Percentiles rank a stretch among this genome's conserved stretches.
These are phyloP conservation scores for Drosophila lutescens DNA, from an alignment of 2,888 invertebrate species.

Conservation along the genomic window DNA sequence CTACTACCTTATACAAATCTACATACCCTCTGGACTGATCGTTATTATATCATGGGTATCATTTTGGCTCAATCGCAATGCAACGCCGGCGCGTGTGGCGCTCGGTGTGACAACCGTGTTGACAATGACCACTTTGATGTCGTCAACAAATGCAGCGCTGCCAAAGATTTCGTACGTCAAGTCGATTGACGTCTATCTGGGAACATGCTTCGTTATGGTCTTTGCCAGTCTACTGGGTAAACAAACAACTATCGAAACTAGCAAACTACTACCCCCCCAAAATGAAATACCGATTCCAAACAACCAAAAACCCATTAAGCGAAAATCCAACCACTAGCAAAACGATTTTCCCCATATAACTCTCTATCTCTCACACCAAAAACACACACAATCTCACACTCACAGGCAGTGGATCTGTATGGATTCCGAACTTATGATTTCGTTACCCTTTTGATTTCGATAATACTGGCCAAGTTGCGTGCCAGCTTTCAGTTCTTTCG, in stretches of 20 bases:
- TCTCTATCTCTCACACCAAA: conserved; percentile 34
- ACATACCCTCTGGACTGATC: conserved; percentile 98
- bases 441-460: conserved; percentile 32
- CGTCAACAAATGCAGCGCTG: conserved; percentile 97
- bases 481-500: conserved; percentile 26
- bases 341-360: conserved; percentile 43
- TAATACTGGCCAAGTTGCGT: conserved; percentile 16
- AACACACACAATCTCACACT: conserved; percentile 25
- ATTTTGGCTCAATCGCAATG: conserved; percentile 98
- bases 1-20: conserved; percentile 99
- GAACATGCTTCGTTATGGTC: conserved; percentile 99
- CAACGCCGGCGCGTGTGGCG: conserved; percentile 96
- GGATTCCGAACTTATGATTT: conserved; percentile 24
- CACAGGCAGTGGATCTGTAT: conserved; percentile 39
- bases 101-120: conserved; percentile 97
- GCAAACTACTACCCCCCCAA: conserved; percentile 23
- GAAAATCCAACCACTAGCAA: conserved; percentile 8
- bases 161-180: conserved; percentile 99
- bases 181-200: conserved; percentile 98
- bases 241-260: conserved; percentile 65
- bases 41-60: conserved; percentile 99
- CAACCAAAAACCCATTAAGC: conserved; percentile 10
- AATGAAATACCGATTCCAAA: conserved; percentile 21
- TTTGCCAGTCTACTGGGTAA: conserved; percentile 98
- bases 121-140: conserved; percentile 99